Evolutionary conservation across 2,888 invertebrate species (phyloP).

Genomic region (Lasioglossum marginatum): DNA sequence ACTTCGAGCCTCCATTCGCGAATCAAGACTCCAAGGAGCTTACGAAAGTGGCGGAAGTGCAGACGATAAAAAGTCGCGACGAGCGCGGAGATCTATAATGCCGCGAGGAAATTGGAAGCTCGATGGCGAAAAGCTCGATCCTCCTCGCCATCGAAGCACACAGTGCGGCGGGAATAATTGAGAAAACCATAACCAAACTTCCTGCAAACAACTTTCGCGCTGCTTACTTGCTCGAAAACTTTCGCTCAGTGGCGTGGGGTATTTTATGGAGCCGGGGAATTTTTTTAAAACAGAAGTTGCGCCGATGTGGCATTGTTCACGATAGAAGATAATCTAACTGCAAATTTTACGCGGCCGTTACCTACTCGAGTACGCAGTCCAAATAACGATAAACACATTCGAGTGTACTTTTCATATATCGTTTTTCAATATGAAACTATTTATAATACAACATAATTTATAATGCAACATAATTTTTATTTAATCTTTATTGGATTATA

Average conservation of each 20-base stretch:
- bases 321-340: neutral
- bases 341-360: neutral
- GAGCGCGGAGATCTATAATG: conserved; percentile 24
- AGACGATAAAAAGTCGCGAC: conserved; percentile 50
- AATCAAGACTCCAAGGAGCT: conserved; percentile 35
- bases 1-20: neutral
- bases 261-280: neutral
- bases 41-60: conserved; percentile 38
- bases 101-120: conserved; percentile 33
- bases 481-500: neutral
- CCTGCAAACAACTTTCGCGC: conserved; percentile 15
- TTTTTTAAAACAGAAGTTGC: conserved; percentile 6
- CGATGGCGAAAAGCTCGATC: conserved; percentile 26
- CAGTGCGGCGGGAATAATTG: conserved; percentile 47
- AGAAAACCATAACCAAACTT: conserved; percentile 17
- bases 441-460: too few relatives aligned
- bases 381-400: neutral
- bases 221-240: conserved; percentile 7
- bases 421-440: neutral
- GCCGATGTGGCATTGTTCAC: neutral
- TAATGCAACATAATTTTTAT: neutral
- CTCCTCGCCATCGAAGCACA: conserved; percentile 15
- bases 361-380: neutral
- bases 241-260: neutral
- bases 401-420: neutral